Evolutionary conservation across 2,113 vertebrate genomes (phyloP), one percentile per base, ranked within the genome.

Genomic region (Eleginops maclovinus): DNA sequence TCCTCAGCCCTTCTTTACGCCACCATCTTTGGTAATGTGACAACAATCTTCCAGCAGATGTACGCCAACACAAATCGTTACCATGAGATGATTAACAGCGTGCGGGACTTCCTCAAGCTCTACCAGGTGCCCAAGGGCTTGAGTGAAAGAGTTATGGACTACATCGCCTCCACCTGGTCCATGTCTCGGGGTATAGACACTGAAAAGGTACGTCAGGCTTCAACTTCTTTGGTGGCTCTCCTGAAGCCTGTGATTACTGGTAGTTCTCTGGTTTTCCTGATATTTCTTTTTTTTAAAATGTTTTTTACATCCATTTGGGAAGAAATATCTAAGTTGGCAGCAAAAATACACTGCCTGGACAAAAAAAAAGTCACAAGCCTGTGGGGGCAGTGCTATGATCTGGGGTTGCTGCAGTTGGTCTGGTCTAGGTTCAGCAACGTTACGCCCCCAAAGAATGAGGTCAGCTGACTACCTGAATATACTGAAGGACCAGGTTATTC

Each of bases 31-130:
- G 98, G 98, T 93, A 99, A 99, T 0, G 98, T 99, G 92, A 99
- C 98, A 8, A 99, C 98, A 28, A 99, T 99, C 90, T 99, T 99
- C 94, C 98, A 99, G 93, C 98, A 99, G 93, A 99, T 99, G 98
- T 99, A 99, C 0, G 98, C 98, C 76, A 99, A 99, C 92, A 99
- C 98, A 2, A 99, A 99, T 88, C 96, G 98, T n/a, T 99, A 99
- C 59, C 98, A 99, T 0, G 98, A 99, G 94, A 99, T 99, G 98
- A 94, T 99, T 61, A 99, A 99, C 92, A 99, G 98, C 0, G 98
- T 99, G 16, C 95, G 98, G 10, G 98, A 99, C 89, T 99, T 99
- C 86, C 95, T 99, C 55, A 99, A 99, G 86, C 98, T 99, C 75
- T 99, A 99, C 92, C 98, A 99, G 93, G 98, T 99, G 63, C 98